phyloP scores from a whole-genome alignment of 1,140 invertebrate species.

The Cheumatopsyche charites region DNA sequence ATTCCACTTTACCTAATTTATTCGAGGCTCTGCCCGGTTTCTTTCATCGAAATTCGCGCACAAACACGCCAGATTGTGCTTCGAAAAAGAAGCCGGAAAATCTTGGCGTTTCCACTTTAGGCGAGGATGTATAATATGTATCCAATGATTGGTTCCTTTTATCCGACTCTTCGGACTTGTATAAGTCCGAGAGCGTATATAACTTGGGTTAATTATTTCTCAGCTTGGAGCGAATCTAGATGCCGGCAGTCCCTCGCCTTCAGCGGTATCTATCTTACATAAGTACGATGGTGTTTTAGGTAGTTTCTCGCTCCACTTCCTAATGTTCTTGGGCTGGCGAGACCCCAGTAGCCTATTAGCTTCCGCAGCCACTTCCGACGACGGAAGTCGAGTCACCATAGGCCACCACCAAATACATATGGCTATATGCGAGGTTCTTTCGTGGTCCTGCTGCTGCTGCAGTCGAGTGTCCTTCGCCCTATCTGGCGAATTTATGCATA shows the following conservation, averaged over 20 bases:
- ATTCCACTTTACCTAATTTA: too few species aligned
- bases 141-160: too few species aligned
- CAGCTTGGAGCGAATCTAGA: not conserved
- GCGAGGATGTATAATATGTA: too few species aligned
- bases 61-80: too few species aligned
- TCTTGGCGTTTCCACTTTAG: too few species aligned
- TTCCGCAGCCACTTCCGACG: constrained; percentile 22
- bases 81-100: too few species aligned
- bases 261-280: too few species aligned
- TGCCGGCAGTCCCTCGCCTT: not conserved
- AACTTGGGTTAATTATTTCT: constrained; percentile 14
- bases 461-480: too few species aligned
- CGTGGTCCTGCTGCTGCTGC: not conserved
- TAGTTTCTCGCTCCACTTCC: constrained; percentile 24
- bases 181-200: not conserved
- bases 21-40: too few species aligned
- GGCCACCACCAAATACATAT: not conserved
- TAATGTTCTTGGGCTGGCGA: constrained; percentile 6
- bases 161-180: not conserved
- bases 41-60: too few species aligned
- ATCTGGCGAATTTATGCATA: constrained; percentile 43
- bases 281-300: not conserved
- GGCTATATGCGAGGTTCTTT: not conserved
- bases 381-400: constrained; percentile 22
- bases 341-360: constrained; percentile 26